Evolutionary conservation across 2,888 invertebrate species (phyloP), one percentile per base, ranked within the genome.

Genomic region (Pherbina coryleti): DNA sequence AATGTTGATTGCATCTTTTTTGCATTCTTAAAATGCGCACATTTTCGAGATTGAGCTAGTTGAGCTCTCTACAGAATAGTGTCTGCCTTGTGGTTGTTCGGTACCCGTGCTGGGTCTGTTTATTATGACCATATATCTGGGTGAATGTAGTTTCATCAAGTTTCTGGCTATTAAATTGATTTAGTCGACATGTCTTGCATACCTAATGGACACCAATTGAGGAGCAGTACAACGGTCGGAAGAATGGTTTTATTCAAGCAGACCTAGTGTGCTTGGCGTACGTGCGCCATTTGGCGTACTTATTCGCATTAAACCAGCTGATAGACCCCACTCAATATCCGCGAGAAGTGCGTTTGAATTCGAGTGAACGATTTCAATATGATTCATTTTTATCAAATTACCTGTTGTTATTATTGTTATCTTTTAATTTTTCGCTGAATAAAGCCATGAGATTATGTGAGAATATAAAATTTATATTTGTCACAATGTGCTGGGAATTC

Each of bases 121-220:
- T n/a, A 37, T 67, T 67, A 44, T 67, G 37, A 44, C 44, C 67
- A 67, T 67, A 11, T 67, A 67, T n/a, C n/a, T n/a, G n/a, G 31
- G 31, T 44, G 44, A 11, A 44, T 44, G 11, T 44, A 44, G 44
- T 44, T 1, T 11, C 44, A 44, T 14, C 44, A 44, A 44, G 44
- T 44, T 44, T 44, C 69, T 69, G 69, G 44, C 57, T 22, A 60
- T 55, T 75, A 67, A 66, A 75, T 75, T 75, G 67, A 67, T 75
- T 67, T 37, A 55, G 53, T 22, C 66, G 55, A 75, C 75, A 75
- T 67, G 75, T 19, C 53, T 75, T 53, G 75, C 66, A 75, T 75
- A 67, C 75, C 14, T 25, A 75, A 67, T 53, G 34, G 53, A 25
- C 53, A 44, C 31, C 49, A 69, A 14, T 34, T 19, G 3, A 11